Evolutionary conservation across 2,113 vertebrate species (phyloP).

Genomic region (Butastur rufipennis): DNA sequence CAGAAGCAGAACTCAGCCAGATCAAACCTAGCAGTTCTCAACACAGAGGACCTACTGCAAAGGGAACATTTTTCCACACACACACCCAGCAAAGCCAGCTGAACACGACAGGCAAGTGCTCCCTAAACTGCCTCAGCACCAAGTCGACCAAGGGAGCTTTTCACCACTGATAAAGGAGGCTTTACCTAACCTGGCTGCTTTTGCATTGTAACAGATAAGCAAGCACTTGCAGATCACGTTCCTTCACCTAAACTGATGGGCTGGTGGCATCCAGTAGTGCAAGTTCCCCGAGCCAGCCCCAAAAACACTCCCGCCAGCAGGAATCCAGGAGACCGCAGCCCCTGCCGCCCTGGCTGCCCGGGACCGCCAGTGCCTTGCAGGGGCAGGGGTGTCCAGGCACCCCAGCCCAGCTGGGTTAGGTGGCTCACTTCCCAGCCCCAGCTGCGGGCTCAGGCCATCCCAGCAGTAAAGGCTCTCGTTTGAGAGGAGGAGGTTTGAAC

Average conservation of each 20-base stretch:
- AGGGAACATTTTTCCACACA: neutral
- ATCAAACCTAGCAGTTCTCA: neutral
- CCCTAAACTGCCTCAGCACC: neutral
- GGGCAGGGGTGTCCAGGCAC: neutral
- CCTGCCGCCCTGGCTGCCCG: neutral
- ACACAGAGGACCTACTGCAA: neutral
- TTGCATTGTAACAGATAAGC: constrained; percentile 65
- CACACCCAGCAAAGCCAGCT: neutral
- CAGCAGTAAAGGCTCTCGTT: neutral
- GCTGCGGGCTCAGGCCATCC: neutral
- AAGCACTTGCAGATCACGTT: constrained; percentile 45
- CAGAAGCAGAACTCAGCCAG: neutral
- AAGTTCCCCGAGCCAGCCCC: constrained; percentile 37
- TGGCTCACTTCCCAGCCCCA: neutral
- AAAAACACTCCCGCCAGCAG: neutral
- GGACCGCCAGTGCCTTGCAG: accelerated
- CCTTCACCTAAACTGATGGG: constrained; percentile 40
- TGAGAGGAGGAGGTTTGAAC: neutral
- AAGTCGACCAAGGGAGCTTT: neutral
- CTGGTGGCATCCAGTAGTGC: constrained; percentile 60
- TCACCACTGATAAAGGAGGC: neutral
- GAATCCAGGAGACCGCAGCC: neutral
- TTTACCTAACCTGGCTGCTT: neutral
- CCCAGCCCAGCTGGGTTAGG: neutral
- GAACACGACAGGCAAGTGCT: neutral